These are phyloP conservation scores for Lucilia cuprina DNA, from an alignment of 1,140 invertebrate species.

Conservation along the genomic window DNA sequence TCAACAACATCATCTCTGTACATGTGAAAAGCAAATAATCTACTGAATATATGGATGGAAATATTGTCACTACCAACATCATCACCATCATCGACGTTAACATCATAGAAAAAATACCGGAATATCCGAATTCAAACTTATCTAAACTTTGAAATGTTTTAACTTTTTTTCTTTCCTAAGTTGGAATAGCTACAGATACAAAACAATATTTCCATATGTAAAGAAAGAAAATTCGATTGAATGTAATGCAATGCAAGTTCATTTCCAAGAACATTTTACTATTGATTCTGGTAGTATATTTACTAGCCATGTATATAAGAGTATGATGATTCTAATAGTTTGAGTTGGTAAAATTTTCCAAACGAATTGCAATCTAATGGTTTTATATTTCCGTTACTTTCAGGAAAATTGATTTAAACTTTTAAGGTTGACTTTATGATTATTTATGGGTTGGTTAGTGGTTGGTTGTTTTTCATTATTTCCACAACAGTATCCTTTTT, in stretches of 20 bases:
- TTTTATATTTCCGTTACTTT: background rate
- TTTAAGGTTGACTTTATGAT: constrained; percentile 10
- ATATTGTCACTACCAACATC: background rate
- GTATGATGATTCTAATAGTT: background rate
- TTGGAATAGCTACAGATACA: too few relatives aligned
- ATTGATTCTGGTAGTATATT: background rate
- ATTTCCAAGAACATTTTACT: background rate
- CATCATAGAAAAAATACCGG: constrained; percentile 9
- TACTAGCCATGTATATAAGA: background rate
- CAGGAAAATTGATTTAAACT: constrained; percentile 17
- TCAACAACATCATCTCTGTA: background rate
- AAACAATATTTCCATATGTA: too few relatives aligned
- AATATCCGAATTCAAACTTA: constrained; percentile 14
- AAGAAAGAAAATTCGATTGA: too few relatives aligned
- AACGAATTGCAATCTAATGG: constrained; percentile 14
- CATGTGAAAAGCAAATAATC: too few relatives aligned
- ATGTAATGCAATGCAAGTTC: background rate
- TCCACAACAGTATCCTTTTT: background rate
- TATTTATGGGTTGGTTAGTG: constrained; percentile 1
- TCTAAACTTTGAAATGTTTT: background rate
- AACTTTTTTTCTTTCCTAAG: background rate
- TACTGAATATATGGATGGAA: too few relatives aligned
- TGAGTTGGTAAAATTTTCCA: background rate
- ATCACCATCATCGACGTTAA: background rate
- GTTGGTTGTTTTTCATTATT: background rate